A percentile compares a stretch with the other conserved stretches of the same genome.
Conservation (phyloP, 1,140 invertebrate genomes). For the Mesaphorura yosii region DNA sequence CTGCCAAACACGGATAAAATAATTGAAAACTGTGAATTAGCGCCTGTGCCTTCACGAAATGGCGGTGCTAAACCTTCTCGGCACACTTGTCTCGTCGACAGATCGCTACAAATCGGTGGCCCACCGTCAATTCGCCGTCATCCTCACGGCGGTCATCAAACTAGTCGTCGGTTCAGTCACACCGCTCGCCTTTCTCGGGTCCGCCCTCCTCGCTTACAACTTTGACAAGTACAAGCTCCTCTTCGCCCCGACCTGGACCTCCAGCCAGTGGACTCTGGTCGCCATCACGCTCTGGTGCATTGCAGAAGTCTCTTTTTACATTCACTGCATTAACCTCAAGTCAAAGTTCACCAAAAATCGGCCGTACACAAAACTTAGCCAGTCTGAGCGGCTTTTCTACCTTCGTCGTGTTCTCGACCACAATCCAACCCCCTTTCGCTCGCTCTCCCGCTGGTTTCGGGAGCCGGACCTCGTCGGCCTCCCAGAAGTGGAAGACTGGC, state of each 20-base stretch:
- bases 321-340: constrained; percentile 1
- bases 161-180: neutral
- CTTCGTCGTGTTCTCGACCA: neutral
- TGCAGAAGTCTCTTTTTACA: constrained; percentile 6
- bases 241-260: neutral
- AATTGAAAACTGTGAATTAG: too few species aligned
- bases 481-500: constrained; percentile 6
- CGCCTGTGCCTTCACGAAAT: too few species aligned
- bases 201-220: neutral
- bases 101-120: neutral
- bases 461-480: neutral
- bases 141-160: neutral
- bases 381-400: neutral
- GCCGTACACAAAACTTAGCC: neutral
- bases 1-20: too few species aligned
- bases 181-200: neutral
- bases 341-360: neutral
- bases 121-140: constrained; percentile 1
- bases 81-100: constrained; percentile 2
- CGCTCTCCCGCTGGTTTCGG: constrained; percentile 8
- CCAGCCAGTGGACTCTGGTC: neutral
- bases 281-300: neutral
- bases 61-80: constrained; percentile 2
- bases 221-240: neutral
- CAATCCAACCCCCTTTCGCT: neutral